These are phyloP conservation scores for Vidua macroura DNA, from an alignment of 2,113 vertebrate genomes.

Conservation along the genomic window DNA sequence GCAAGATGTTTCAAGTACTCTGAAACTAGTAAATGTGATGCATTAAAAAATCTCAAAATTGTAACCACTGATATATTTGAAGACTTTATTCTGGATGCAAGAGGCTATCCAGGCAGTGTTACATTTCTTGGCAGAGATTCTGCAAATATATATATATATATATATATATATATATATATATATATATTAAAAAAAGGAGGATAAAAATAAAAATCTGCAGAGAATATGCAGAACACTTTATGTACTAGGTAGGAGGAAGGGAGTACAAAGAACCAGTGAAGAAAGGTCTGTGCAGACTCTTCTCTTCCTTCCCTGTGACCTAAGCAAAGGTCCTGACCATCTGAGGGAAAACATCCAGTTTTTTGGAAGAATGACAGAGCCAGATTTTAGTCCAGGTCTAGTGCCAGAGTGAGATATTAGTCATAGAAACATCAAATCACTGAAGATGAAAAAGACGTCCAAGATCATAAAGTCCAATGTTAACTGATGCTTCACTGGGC, in stretches of 20 bases:
- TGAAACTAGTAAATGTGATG: background rate
- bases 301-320: background rate
- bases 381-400: background rate
- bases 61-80: background rate
- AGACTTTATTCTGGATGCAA: background rate
- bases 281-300: background rate
- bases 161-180: no score
- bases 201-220: background rate
- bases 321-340: fast-evolving
- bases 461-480: background rate
- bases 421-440: fast-evolving
- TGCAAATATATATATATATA: background rate
- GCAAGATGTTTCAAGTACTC: background rate
- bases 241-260: background rate
- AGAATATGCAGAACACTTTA: background rate
- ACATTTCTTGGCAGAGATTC: background rate
- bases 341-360: background rate
- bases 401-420: background rate
- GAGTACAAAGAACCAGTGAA: background rate
- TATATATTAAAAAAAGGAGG: no score
- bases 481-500: background rate
- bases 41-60: background rate
- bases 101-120: background rate
- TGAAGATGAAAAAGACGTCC: background rate
- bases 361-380: background rate